Evolutionary conservation across 1,140 invertebrate genomes (phyloP).

Genomic region (Nasonia vitripennis): DNA sequence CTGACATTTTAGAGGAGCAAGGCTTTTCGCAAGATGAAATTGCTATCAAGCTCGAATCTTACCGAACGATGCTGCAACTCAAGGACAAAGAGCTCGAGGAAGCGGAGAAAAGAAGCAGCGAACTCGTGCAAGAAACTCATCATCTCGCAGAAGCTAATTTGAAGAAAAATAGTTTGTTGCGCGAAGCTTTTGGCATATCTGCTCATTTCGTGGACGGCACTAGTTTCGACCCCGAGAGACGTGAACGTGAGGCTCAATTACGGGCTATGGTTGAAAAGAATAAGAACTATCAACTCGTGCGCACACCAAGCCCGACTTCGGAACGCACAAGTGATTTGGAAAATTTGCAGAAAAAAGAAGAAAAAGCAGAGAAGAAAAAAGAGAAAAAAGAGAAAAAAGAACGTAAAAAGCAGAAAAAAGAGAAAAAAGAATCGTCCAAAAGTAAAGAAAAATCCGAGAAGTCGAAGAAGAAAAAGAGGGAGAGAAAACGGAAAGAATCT

Average conservation of each 20-base stretch:
- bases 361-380: neutral
- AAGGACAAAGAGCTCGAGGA: neutral
- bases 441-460: neutral
- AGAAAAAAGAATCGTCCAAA: neutral
- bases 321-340: neutral
- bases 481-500: neutral
- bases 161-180: conserved; percentile 93
- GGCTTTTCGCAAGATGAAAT: conserved; percentile 77
- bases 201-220: conserved; percentile 95
- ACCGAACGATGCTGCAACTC: neutral
- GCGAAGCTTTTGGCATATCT: conserved; percentile 96
- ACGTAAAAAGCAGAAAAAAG: neutral
- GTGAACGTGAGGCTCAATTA: conserved; percentile 85
- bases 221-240: conserved; percentile 91
- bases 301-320: conserved; percentile 76
- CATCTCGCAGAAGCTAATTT: conserved; percentile 96
- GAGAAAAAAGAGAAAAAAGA: neutral
- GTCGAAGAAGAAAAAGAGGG: neutral
- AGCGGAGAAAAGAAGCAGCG: neutral
- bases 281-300: conserved; percentile 80
- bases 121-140: conserved; percentile 94
- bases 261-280: conserved; percentile 71
- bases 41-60: neutral
- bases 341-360: neutral
- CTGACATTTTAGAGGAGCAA: conserved; percentile 94